Base-by-base conservation (phyloP, 2,888 invertebrate genomes). In the Diadegma fenestrale region DNA sequence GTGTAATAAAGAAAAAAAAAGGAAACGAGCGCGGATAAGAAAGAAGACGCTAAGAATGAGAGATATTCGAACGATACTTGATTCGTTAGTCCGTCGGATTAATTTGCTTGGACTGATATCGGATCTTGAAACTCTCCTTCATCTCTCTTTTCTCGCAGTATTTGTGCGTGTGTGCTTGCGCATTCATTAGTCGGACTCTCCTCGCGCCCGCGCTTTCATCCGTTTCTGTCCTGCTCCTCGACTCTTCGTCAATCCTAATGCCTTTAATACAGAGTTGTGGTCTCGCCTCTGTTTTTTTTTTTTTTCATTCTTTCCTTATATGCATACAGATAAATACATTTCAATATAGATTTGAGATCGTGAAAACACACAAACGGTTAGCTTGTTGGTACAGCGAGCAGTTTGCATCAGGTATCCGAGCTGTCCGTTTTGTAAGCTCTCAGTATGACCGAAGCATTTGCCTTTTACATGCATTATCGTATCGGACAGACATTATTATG, bases 1-100 rank as follows among this genome's bases (percentile, higher is more conserved):
- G 33, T 68, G 61, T 58, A 14, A 37, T 45, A 26, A n/a, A 73
- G 41, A 26, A 10, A 17, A 26, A n/a, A 73, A 58, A 26, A 10
- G 8, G 14, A 30, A 5, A 19, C 37, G n/a, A 51, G 33, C 51
- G 68, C 77, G 58, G 71, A 71, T 79, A 33, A 64, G 26, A 77
- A 61, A 82, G 54, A 76, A 80, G 30, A 68, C 30, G 26, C 12
- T 68, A 81, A 72, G 48, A 80, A 66, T 19, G 61, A 51, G 63
- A 75, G 88, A 89, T 89, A 91, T 91, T 91, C 88, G 90, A 92
- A 91, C 91, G 90, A 58, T 58, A 90, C 90, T 90, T 90, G 92
- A 91, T 92, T 92, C 92, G 91, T 92, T 92, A 92, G 92, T 91
- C 90, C 87, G 88, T 85, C 88, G 92, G 92, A 92, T 92, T 92